Evolutionary conservation across 2,797 vertebrate species (phyloP).

Genomic region (Natrix natrix): DNA sequence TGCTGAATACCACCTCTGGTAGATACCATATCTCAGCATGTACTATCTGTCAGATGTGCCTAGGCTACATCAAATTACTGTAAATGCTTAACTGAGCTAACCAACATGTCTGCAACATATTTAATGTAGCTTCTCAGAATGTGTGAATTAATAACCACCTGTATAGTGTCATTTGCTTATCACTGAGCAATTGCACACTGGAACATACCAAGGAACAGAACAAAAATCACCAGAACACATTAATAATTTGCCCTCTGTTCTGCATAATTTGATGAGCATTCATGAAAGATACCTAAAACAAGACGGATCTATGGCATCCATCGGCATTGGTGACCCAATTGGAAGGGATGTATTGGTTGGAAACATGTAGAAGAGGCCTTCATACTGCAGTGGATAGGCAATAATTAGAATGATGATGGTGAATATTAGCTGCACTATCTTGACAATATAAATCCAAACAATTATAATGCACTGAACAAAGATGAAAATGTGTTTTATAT

Average conservation of each 20-base stretch:
- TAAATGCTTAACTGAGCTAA: not conserved
- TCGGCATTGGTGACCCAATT: not conserved
- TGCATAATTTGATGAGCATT: not conserved
- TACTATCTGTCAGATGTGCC: not conserved
- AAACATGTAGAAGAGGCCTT: not conserved
- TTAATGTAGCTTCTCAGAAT: not conserved
- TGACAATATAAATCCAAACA: not conserved
- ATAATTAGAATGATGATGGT: not conserved
- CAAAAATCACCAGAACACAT: not conserved
- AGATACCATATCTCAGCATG: not conserved
- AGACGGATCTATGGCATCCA: not conserved
- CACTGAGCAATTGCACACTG: not conserved
- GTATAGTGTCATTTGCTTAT: too few relatives aligned
- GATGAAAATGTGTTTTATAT: not conserved
- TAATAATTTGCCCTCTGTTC: not conserved
- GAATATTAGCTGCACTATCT: not conserved
- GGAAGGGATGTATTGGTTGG: not conserved
- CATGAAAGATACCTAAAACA: not conserved
- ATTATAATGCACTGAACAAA: fast-evolving
- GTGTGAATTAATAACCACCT: not conserved
- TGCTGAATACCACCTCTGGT: too few relatives aligned
- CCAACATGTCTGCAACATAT: not conserved
- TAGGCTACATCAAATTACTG: not conserved
- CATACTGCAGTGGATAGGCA: not conserved
- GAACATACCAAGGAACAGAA: not conserved